These are phyloP conservation scores for Australoheros scitulus DNA, from an alignment of 2,113 vertebrate species.

Conservation along the genomic window DNA sequence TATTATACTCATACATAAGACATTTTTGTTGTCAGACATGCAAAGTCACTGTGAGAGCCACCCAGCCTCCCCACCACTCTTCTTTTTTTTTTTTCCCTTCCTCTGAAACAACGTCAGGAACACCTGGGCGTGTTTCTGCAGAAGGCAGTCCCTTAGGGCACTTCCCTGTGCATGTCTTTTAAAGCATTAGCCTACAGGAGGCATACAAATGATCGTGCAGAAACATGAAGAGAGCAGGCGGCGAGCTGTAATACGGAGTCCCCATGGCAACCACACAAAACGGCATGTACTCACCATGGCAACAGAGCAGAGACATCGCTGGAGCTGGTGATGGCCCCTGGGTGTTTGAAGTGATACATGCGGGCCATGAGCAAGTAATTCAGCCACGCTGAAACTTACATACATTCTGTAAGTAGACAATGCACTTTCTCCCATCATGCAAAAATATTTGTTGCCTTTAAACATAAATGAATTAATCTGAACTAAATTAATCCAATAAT, in stretches of 20 bases:
- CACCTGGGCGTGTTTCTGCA: constrained; percentile 33
- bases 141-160: constrained; percentile 41
- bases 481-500: not conserved
- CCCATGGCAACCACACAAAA: constrained; percentile 77
- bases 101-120: not conserved
- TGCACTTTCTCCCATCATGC: not conserved
- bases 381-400: not conserved
- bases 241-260: constrained; percentile 62
- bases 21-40: constrained; percentile 21
- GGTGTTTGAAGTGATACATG: constrained; percentile 57
- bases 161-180: constrained; percentile 32
- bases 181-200: constrained; percentile 39
- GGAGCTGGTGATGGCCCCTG: constrained; percentile 56
- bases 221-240: constrained; percentile 66
- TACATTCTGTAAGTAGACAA: not conserved
- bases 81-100: constrained; percentile 6
- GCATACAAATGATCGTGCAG: constrained; percentile 70
- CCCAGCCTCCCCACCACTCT: not conserved
- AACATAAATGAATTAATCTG: not conserved
- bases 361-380: constrained; percentile 18
- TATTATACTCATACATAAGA: constrained; percentile 10
- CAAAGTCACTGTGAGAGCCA: constrained; percentile 23
- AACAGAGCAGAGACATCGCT: constrained; percentile 58
- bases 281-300: constrained; percentile 77
- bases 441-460: too few species aligned